These are phyloP conservation scores for Pelvicachromis taeniatus DNA, from an alignment of 2,113 vertebrate genomes.

Conservation along the genomic window DNA sequence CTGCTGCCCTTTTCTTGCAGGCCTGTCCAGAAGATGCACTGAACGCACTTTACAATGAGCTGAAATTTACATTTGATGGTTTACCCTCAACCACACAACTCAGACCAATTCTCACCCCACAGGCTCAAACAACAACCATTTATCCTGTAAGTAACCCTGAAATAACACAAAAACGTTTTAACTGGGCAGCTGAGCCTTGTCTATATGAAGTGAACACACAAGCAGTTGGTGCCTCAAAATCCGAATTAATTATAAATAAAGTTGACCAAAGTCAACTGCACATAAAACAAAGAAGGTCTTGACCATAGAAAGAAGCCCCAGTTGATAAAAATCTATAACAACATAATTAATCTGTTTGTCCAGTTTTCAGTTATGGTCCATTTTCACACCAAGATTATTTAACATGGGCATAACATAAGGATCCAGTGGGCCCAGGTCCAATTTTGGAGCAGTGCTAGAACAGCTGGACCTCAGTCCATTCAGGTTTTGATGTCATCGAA, in stretches of 20 bases:
- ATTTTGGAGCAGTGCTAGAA: background rate
- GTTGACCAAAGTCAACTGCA: background rate
- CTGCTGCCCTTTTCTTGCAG: background rate
- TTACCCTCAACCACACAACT: background rate
- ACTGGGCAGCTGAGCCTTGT: background rate
- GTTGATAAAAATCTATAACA: background rate
- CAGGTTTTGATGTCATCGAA: background rate
- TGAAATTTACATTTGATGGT: background rate
- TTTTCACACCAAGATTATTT: background rate
- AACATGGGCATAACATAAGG: too few relatives aligned
- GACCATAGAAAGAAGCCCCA: background rate
- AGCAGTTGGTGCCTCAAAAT: background rate
- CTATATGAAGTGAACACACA: background rate
- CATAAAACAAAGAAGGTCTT: background rate
- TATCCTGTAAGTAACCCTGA: background rate
- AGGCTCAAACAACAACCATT: background rate
- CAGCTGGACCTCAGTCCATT: rapidly evolving
- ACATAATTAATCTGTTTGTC: background rate
- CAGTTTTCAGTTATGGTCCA: background rate
- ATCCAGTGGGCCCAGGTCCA: too few relatives aligned
- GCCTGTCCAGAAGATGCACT: background rate
- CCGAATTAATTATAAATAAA: background rate
- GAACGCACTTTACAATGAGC: background rate
- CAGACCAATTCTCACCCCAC: background rate
- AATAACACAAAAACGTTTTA: background rate